Evolutionary conservation across 2,113 vertebrate species (phyloP).

Genomic region (Elgaria multicarinata): DNA sequence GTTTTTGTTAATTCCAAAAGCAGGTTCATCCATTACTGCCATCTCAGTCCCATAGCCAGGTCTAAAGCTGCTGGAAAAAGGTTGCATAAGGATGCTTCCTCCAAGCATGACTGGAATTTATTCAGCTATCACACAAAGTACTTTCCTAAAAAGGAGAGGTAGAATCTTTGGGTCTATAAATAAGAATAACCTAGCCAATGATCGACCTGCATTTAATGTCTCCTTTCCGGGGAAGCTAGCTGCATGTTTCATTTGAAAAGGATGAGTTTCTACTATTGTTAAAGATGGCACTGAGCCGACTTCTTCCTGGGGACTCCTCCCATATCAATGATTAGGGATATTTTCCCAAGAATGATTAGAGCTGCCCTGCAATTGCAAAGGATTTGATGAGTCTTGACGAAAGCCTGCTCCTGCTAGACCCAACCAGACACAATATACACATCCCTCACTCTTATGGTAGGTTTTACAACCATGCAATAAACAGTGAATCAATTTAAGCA

Average conservation of each 20-base stretch:
- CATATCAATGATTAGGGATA: neutral
- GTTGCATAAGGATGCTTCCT: neutral
- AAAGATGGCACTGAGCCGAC: neutral
- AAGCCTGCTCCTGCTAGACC: neutral
- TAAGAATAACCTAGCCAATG: neutral
- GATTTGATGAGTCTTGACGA: neutral
- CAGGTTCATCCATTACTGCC: neutral
- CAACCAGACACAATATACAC: neutral
- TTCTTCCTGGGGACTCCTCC: neutral
- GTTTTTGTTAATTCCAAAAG: neutral
- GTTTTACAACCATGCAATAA: neutral
- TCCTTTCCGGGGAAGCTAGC: neutral
- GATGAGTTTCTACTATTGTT: neutral
- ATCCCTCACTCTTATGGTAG: too few species aligned
- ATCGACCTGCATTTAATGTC: neutral
- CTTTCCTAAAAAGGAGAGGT: neutral
- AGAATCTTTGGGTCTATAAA: neutral
- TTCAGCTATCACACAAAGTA: neutral
- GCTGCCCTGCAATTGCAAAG: neutral
- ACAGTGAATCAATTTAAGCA: neutral
- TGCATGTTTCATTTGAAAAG: neutral
- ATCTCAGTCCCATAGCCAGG: neutral
- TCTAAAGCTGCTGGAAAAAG: neutral
- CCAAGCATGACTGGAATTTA: neutral
- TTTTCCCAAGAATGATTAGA: neutral